Conservation (phyloP, 2,113 vertebrate species). For the Protobothrops mucrosquamatus region DNA sequence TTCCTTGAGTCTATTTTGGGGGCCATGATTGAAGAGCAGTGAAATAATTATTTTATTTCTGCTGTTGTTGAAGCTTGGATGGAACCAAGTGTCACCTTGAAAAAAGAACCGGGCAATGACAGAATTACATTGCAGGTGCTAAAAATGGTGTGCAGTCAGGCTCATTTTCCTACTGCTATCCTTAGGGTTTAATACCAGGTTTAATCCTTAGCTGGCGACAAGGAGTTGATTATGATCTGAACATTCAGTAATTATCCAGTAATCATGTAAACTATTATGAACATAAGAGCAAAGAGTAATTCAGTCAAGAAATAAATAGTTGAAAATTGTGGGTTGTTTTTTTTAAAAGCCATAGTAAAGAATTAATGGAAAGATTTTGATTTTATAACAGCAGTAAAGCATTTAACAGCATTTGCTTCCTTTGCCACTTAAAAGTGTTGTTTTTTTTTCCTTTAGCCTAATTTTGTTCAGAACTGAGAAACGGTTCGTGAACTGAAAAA, state of each 20-base stretch:
- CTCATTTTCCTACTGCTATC: not conserved
- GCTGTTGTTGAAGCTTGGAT: not conserved
- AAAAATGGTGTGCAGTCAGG: not conserved
- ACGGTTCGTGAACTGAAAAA: not conserved
- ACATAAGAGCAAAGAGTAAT: not conserved
- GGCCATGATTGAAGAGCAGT: not conserved
- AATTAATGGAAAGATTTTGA: not conserved
- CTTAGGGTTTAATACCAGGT: not conserved
- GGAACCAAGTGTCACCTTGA: not conserved
- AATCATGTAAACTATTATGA: not conserved
- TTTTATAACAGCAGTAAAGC: not conserved
- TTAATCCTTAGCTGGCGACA: not conserved
- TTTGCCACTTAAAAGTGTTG: not conserved
- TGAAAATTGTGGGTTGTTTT: not conserved
- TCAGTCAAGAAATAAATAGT: not conserved
- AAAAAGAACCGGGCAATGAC: not conserved
- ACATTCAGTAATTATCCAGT: not conserved
- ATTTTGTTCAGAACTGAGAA: not conserved
- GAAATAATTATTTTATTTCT: not conserved
- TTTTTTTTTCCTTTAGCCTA: not conserved
- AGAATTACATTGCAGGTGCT: not conserved
- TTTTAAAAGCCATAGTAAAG: not conserved
- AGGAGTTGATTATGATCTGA: not conserved
- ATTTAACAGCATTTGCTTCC: not conserved
- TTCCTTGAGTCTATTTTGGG: not conserved